Evolutionary conservation across 1,140 invertebrate genomes (phyloP), one percentile per base, ranked within the genome.

Genomic region (Maconellicoccus hirsutus): DNA sequence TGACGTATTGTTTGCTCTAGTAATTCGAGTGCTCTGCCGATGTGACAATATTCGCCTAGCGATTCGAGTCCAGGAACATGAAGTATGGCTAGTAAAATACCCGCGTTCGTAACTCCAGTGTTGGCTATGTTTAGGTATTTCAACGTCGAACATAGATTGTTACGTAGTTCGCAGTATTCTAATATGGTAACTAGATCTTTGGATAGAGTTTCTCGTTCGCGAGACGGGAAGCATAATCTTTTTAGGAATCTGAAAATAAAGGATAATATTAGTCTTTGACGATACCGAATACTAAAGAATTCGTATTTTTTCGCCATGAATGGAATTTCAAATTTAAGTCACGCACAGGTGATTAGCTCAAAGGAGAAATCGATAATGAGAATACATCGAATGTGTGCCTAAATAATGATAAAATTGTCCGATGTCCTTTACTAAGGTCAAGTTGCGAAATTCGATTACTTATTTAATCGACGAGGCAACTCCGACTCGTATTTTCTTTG

Each of bases 1-100:
- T 59, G 27, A 14, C 61, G 21, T 66, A 66, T 23, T 12, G 16
- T 63, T 42, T 78, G 79, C 76, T 74, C 70, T 14, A 81, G 78
- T 2, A 81, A 78, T 63, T 82, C 80, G 0, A 82, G 75, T 0
- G 81, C 81, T 19, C 78, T 73, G 1, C 79, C 80, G 72, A 82
- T 79, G 71, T 82, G 79, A 66, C 74, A 79, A 71, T 82, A 82
- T 23, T 82, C 81, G 0, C 80, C 81, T 27, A 83, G 69, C 0
- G 80, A 82, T 74, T 82, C 79, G 10, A 83, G 70, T 19, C 75
- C 75, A 0, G 81, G 78, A 16, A 80, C 77, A 61, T 81, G 78
- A 63, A 80, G 76, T 4, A 82, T 70, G 1, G 80, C 79, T 1
- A 81, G 70, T 1, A 82, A 71, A 3, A 82, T 78, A 0, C 82